Base-by-base conservation (phyloP, 2,888 invertebrate genomes). In the Alentia gelatinosa region DNA sequence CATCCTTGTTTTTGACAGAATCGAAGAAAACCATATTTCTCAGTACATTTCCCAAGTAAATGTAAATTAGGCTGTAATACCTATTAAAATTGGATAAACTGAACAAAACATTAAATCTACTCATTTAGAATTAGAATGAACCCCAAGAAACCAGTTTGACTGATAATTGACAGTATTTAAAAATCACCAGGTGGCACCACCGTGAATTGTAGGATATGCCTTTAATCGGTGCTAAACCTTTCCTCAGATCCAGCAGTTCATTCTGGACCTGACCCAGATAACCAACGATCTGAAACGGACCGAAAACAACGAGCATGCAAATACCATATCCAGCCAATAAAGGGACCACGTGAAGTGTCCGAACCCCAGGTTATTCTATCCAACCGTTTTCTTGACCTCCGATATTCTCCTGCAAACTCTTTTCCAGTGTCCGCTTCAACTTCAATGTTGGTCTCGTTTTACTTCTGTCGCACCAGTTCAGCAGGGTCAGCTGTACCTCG, bases 211-310 rank as follows among this genome's bases (percentile, higher is more conserved):
- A n/a, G n/a, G n/a, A n/a, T n/a, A n/a, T n/a, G n/a, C n/a, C n/a
- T n/a, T n/a, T n/a, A n/a, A 56, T 56, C 1, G 56, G 19, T 56
- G n/a, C 15, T 42, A 42, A 42, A 56, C 19, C 56, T 56, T 56
- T 56, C 56, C 75, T 94, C 94, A 95, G 95, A 95, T 96, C 90
- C 95, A 95, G 92, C 94, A 94, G 92, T 96, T 95, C 92, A 94
- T 96, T 19, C 94, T 95, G 91, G 96, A 96, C 92, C 92, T 96
- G 92, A 95, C 94, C 9, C 94, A 94, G 86, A 96, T 96, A 68
- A 96, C 96, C 19, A 93, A 94, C 40, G 96, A 96, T 89, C 95
- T 96, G 92, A 95, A 94, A 93, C 93, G 94, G 79, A 47, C 94
- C 89, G 95, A 95, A 93, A 94, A 94, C 79, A 86, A 37, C 40